Conservation (phyloP, 2,797 vertebrate genomes). For the Coranthus polyacanthus region DNA sequence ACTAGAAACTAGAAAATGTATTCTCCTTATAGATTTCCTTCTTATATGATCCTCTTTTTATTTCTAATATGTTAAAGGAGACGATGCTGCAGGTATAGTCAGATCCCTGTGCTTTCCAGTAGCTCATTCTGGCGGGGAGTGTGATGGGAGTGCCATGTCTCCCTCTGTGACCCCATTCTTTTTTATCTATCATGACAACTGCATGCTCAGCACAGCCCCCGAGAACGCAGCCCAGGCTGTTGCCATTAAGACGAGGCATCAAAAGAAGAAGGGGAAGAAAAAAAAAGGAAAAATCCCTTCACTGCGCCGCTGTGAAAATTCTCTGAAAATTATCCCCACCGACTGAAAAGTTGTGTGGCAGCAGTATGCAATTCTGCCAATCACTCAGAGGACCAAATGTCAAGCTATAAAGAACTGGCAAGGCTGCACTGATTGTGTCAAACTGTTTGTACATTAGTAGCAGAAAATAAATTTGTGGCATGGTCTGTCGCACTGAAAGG, state of each 20-base stretch:
- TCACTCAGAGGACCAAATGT: constrained; percentile 68
- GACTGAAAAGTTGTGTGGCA: constrained; percentile 55
- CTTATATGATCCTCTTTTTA: constrained; percentile 9
- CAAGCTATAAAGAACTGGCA: constrained; percentile 42
- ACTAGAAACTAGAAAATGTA: not conserved
- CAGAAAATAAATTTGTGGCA: constrained; percentile 55
- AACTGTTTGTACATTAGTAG: constrained; percentile 59
- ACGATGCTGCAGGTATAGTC: not conserved
- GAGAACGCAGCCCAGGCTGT: constrained; percentile 64
- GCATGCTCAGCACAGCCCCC: constrained; percentile 78
- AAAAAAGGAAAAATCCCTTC: constrained; percentile 13
- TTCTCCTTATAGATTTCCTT: constrained; percentile 6
- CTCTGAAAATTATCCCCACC: constrained; percentile 54
- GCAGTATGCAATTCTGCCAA: constrained; percentile 63
- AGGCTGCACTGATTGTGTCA: constrained; percentile 67
- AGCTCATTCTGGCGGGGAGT: constrained; percentile 45
- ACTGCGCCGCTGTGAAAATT: constrained; percentile 38
- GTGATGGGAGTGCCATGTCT: constrained; percentile 52
- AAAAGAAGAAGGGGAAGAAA: constrained; percentile 36
- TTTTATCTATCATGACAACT: constrained; percentile 80
- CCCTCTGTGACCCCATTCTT: constrained; percentile 74
- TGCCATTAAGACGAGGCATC: constrained; percentile 71
- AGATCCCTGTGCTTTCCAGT: constrained; percentile 60
- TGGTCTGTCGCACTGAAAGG: constrained; percentile 33
- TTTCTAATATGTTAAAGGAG: constrained; percentile 20